Conservation (phyloP, 2,888 invertebrate species). For the Athetis lepigone region DNA sequence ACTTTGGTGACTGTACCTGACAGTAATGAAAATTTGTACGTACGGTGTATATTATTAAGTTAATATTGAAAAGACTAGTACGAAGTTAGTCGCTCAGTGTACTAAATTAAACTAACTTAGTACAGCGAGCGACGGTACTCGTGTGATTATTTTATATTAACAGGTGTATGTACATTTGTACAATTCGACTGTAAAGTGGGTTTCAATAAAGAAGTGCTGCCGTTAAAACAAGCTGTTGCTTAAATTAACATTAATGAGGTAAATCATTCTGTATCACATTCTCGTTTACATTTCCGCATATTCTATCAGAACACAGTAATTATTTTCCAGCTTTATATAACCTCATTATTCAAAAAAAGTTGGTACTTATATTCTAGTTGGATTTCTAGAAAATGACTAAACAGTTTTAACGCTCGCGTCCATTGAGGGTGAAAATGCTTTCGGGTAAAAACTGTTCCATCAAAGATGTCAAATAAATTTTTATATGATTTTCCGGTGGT, state of each 20-base stretch:
- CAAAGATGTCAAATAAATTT: slow-evolving; percentile 63
- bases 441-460: slow-evolving; percentile 43
- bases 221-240: neutral
- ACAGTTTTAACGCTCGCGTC: neutral
- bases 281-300: neutral
- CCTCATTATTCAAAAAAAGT: neutral
- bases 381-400: neutral
- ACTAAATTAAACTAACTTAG: no score
- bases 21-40: neutral
- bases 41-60: neutral
- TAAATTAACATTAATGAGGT: slow-evolving; percentile 4
- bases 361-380: neutral
- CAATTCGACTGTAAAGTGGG: neutral
- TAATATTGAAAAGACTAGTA: neutral
- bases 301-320: no score
- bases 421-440: slow-evolving; percentile 23
- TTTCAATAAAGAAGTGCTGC: neutral
- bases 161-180: no score
- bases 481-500: slow-evolving; percentile 71
- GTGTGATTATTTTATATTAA: no score
- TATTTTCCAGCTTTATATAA: neutral
- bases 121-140: no score
- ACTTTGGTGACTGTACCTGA: no score
- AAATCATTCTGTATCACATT: slow-evolving; percentile 14
- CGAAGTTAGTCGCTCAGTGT: no score